Evolutionary conservation across 2,797 vertebrate genomes (phyloP), one percentile per base, ranked within the genome.

Genomic region (Manis javanica): DNA sequence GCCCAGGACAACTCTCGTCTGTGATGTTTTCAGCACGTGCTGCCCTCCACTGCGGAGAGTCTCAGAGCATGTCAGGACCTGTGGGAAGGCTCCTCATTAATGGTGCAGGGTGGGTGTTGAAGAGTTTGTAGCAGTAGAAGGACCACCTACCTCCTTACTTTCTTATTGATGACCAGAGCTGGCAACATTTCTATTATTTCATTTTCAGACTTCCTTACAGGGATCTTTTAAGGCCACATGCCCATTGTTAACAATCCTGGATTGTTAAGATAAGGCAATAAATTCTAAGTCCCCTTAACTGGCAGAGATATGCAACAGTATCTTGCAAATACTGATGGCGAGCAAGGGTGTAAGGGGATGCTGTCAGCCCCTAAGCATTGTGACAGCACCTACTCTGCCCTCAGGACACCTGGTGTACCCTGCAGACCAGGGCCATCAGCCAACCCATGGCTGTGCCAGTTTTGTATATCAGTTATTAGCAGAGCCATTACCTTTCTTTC

Each of bases 181-280:
- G 68, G 42, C 13, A 4, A 91, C 77, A 59, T 66, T 68, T 87
- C 31, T 37, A 15, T 46, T 37, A 39, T 49, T 78, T 92, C 74
- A 77, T 74, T 49, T 31, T 78, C 46, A 64, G 3, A 39, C 7
- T 72, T 83, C 29, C 21, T 74, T 77, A 31, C 57, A 78, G 49
- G n/a, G 46, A 66, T 93, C 75, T 90, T 78, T 93, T 82, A 88
- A 91, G 89, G 16, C 6, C 68, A 69, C 21, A 74, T 78, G 85
- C 68, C 61, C 53, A 42, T 79, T 95, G 92, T 79, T 23, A 46
- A 93, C 69, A 84, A 64, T 39, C 31, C 11, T 2, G n/a, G 55
- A 77, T 68, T 91, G 8, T 71, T 75, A 78, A 91, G 72, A 55
- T 68, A 66, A 90, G 29, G 49, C 49, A 18, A 16, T 64, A 61